Evolutionary conservation across 2,797 vertebrate genomes (phyloP).

Genomic region (Siniperca obscura): DNA sequence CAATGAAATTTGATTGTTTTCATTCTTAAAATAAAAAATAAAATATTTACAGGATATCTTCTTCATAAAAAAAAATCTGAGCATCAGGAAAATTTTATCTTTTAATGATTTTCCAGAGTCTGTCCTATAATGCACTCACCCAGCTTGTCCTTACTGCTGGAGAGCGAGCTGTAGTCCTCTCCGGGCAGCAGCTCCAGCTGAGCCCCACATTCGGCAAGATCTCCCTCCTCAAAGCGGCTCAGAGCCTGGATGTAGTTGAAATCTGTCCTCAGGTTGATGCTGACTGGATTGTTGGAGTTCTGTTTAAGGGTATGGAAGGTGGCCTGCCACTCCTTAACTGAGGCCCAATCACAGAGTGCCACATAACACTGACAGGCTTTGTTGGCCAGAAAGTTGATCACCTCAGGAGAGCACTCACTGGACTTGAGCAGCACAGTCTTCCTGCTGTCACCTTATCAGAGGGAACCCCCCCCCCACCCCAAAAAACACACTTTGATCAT

Average conservation of each 20-base stretch:
- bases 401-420: slow-evolving; percentile 93
- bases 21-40: not conserved
- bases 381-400: slow-evolving; percentile 95
- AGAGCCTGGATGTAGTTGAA: slow-evolving; percentile 98
- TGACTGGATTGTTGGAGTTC: slow-evolving; percentile 85
- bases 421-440: slow-evolving; percentile 95
- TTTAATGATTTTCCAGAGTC: not conserved
- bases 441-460: slow-evolving; percentile 88
- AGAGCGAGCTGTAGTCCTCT: slow-evolving; percentile 93
- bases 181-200: slow-evolving; percentile 96
- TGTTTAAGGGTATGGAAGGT: slow-evolving; percentile 91
- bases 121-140: slow-evolving; percentile 79
- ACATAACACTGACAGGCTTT: slow-evolving; percentile 96
- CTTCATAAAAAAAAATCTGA: not conserved
- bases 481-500: not conserved
- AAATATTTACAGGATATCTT: not conserved
- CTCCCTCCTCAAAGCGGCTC: slow-evolving; percentile 93
- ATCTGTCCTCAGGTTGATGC: slow-evolving; percentile 92
- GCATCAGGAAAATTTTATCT: not conserved
- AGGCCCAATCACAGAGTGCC: slow-evolving; percentile 94
- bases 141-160: slow-evolving; percentile 93
- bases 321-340: slow-evolving; percentile 96
- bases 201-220: slow-evolving; percentile 90
- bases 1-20: not conserved
- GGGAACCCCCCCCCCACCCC: not conserved